Evolutionary conservation across 2,113 vertebrate species (phyloP).

Genomic region (Catharus bicknelli): DNA sequence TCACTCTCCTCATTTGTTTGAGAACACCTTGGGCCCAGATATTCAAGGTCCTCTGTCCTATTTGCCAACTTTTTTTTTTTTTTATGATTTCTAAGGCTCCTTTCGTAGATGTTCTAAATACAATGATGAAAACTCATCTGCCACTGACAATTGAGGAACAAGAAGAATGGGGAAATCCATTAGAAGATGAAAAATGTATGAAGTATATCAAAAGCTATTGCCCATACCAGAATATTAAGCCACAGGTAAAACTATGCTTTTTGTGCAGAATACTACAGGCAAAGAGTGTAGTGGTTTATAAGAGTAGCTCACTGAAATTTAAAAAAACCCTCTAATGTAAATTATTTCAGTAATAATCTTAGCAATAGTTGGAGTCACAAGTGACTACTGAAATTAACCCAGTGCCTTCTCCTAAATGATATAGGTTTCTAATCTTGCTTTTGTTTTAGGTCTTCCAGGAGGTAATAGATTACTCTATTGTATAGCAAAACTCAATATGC

Average conservation of each 20-base stretch:
- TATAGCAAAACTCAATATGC: not conserved
- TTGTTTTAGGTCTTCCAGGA: not conserved
- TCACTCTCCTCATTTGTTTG: not conserved
- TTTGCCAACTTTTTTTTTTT: not conserved
- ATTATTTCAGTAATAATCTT: not conserved
- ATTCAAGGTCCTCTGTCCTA: not conserved
- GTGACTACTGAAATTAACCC: not conserved
- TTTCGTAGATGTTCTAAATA: conserved; percentile 90
- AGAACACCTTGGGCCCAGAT: not conserved
- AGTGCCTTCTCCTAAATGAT: not conserved
- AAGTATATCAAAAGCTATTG: conserved; percentile 89
- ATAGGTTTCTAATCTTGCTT: not conserved
- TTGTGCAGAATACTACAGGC: not conserved
- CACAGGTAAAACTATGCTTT: conserved; percentile 82
- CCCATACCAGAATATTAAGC: conserved; percentile 89
- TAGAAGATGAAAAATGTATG: conserved; percentile 74
- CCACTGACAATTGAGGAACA: conserved; percentile 91
- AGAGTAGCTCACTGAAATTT: not conserved
- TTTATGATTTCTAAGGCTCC: conserved; percentile 80
- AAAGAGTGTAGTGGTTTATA: not conserved
- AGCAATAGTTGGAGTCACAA: not conserved
- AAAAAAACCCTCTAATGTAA: not conserved
- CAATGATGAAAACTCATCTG: conserved; percentile 87
- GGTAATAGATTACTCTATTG: not conserved
- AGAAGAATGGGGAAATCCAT: conserved; percentile 94